Percentiles rank a stretch among this genome's conserved stretches.
These are phyloP conservation scores for Hypolimnas misippus DNA, from an alignment of 2,888 invertebrate species.

Conservation along the genomic window DNA sequence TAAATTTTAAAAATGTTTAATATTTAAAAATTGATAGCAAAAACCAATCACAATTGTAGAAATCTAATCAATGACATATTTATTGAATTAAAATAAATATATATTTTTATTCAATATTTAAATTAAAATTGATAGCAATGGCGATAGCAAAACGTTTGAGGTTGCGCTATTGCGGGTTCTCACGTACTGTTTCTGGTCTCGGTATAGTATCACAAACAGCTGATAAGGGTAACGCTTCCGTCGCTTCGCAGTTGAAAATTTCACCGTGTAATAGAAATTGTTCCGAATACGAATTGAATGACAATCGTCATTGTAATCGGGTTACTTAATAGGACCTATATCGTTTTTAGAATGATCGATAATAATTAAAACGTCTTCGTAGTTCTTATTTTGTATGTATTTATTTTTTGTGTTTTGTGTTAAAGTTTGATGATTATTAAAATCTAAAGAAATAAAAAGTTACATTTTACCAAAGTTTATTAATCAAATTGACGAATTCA, in stretches of 20 bases:
- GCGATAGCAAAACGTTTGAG: background rate
- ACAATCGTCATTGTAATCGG: conserved; percentile 25
- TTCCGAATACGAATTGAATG: conserved; percentile 35
- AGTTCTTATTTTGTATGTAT: background rate
- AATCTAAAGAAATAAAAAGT: too few species aligned
- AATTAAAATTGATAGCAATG: conserved; percentile 15
- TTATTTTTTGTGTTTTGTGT: background rate
- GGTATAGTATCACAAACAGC: conserved; percentile 62
- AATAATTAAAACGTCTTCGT: too few species aligned
- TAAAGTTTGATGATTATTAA: too few species aligned
- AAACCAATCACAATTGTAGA: too few species aligned
- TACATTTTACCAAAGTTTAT: too few species aligned
- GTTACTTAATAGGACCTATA: conserved; percentile 27
- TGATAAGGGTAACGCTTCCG: conserved; percentile 77
- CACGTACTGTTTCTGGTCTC: conserved; percentile 58
- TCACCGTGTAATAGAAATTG: conserved; percentile 54
- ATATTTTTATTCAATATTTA: background rate
- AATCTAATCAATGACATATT: too few species aligned
- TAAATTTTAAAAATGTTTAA: too few species aligned
- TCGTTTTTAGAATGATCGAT: background rate
- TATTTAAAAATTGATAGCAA: too few species aligned
- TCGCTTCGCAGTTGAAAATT: conserved; percentile 60
- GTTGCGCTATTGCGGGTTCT: conserved; percentile 47
- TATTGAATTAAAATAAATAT: background rate
- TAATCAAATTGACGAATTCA: too few species aligned